Percentiles rank a stretch among this genome's conserved stretches.
phyloP scores from a whole-genome alignment of 2,113 vertebrate genomes.

The Oenanthe melanoleuca region DNA sequence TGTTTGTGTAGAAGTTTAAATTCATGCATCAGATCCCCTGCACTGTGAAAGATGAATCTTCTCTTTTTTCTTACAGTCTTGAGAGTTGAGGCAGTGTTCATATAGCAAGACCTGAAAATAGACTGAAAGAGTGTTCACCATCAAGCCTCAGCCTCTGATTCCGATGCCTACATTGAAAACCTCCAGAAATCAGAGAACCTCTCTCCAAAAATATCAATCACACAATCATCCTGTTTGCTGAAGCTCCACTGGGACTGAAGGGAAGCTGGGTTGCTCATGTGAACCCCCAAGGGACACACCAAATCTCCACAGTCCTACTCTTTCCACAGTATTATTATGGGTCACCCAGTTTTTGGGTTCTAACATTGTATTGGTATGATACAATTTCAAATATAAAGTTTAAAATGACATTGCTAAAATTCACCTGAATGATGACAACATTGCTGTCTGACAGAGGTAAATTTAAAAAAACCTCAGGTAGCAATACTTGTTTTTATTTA shows the following conservation, averaged over 20 bases:
- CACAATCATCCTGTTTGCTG: background rate
- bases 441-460: background rate
- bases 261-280: background rate
- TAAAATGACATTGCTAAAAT: background rate
- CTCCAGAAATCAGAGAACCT: background rate
- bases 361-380: background rate
- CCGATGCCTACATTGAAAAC: background rate
- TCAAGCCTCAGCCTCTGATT: background rate
- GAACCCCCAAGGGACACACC: background rate
- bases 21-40: background rate
- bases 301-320: background rate
- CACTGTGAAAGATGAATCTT: background rate
- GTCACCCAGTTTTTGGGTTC: background rate
- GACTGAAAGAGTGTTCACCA: background rate
- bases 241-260: background rate
- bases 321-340: background rate
- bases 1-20: constrained; percentile 24
- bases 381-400: background rate
- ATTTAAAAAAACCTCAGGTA: background rate
- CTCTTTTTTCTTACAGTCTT: background rate
- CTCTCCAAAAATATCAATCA: background rate
- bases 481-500: constrained; percentile 30
- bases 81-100: background rate
- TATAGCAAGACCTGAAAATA: background rate
- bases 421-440: background rate